Base-by-base conservation (phyloP, 1,140 invertebrate genomes). In the Drosophila lini region DNA sequence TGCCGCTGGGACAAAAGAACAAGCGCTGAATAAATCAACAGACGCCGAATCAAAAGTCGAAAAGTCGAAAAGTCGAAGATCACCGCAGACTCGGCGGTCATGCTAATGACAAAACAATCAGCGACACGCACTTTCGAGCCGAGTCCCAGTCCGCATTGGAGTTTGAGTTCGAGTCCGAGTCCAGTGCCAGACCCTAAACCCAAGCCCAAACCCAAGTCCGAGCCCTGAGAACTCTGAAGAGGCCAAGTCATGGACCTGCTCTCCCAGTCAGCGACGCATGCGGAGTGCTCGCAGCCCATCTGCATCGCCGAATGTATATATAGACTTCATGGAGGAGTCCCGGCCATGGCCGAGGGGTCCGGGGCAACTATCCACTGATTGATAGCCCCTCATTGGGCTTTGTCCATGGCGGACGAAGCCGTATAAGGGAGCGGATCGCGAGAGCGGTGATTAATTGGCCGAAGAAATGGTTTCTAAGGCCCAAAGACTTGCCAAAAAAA, bases 91-190 rank as follows among this genome's bases (percentile, higher is more conserved):
- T 47, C 45, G 42, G 36, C 63, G 62, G 80, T 70, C 75, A 77
- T 70, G 79, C 83, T 88, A 88, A 88, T 89, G 84, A 89, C 84
- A 88, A 89, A 71, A 89, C 77, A 89, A 88, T 88, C 84, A 77
- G 63, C 68, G 60, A 63, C 63, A 77, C 59, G 68, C 80, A 76
- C 28, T 10, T 16, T 19, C 19, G 3, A 50, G 8, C 16, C n/a
- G 3, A 28, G 16, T 13, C 9, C 9, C 5, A 50, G 2, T 10
- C 25, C 8, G 5, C 28, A 5, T 11, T 10, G 5, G 5, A 50
- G 1, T 19, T 3, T 19, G 3, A 28, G 16, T 13, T 5, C 9
- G 2, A 50, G 2, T 10, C 3, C 0, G 22, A 48, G 8, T 28
- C 57, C 31, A 41, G n/a, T 42, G 10, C 11, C 36, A 48, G 22